A percentile compares a stretch with the other conserved stretches of the same genome.
These are phyloP conservation scores for Cinclus mexicanus DNA, from an alignment of 2,113 vertebrate genomes.

Conservation along the genomic window DNA sequence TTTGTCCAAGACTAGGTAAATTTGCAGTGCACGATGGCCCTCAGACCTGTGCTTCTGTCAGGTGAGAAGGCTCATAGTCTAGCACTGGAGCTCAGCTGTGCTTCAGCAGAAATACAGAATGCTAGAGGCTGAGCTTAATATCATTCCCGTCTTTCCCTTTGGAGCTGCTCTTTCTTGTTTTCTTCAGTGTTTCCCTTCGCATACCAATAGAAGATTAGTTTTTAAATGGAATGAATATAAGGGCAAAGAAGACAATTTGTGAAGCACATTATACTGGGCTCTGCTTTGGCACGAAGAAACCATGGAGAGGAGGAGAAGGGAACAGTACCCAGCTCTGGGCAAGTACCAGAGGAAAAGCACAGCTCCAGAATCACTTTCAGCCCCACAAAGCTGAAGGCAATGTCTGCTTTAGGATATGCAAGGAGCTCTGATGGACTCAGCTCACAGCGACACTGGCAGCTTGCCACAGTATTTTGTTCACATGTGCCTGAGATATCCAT, in stretches of 20 bases:
- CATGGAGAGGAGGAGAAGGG: not conserved
- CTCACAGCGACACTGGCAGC: not conserved
- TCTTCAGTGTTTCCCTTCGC: not conserved
- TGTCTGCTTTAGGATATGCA: not conserved
- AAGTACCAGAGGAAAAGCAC: not conserved
- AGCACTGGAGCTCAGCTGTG: not conserved
- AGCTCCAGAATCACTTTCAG: not conserved
- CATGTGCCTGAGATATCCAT: not conserved
- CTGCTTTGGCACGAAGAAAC: not conserved
- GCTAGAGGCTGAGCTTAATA: not conserved
- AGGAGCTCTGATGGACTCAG: not conserved
- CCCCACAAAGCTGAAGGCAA: not conserved
- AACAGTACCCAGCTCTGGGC: not conserved
- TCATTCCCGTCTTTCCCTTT: not conserved
- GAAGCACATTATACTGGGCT: not conserved
- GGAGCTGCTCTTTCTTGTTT: not conserved
- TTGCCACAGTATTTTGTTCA: not conserved
- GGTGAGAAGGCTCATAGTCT: conserved; percentile 29
- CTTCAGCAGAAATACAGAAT: not conserved
- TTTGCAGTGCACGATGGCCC: conserved; percentile 60
- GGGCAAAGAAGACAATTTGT: not conserved
- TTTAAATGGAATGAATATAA: not conserved
- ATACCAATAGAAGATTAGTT: not conserved
- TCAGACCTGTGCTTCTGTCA: conserved; percentile 33
- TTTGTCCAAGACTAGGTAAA: conserved; percentile 75